Evolutionary conservation across 2,113 vertebrate genomes (phyloP).

Genomic region (Suncus etruscus): DNA sequence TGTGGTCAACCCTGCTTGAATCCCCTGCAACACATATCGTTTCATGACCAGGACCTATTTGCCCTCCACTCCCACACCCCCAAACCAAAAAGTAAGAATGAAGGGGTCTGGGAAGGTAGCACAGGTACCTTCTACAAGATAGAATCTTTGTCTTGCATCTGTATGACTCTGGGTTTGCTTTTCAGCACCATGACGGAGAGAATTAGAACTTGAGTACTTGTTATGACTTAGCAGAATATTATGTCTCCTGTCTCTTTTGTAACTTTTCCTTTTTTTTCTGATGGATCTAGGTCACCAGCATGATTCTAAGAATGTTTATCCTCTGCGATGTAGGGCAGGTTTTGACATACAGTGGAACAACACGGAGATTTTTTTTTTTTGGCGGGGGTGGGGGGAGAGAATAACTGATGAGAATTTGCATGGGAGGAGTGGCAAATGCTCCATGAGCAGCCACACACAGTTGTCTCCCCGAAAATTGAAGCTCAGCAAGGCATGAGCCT

Average conservation of each 20-base stretch:
- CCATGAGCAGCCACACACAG: background rate
- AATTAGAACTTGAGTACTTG: background rate
- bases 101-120: background rate
- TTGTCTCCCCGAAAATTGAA: background rate
- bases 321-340: background rate
- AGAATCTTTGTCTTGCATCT: too few species aligned
- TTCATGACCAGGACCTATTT: too few species aligned
- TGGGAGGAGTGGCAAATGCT: background rate
- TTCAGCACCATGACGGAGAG: too few species aligned
- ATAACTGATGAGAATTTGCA: constrained; percentile 2
- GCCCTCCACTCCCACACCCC: too few species aligned
- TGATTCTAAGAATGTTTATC: background rate
- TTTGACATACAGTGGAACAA: background rate
- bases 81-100: too few species aligned
- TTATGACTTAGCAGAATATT: constrained; percentile 34
- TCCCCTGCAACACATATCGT: too few species aligned
- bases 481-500: constrained; percentile 3
- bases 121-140: background rate
- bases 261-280: constrained; percentile 27
- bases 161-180: too few species aligned
- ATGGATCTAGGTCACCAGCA: background rate
- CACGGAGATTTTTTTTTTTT: background rate
- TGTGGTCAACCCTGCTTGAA: too few species aligned
- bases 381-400: background rate
- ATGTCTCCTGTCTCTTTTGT: constrained; percentile 29